Base-by-base conservation (phyloP, 2,113 vertebrate genomes). In the Pygoscelis antarcticus region DNA sequence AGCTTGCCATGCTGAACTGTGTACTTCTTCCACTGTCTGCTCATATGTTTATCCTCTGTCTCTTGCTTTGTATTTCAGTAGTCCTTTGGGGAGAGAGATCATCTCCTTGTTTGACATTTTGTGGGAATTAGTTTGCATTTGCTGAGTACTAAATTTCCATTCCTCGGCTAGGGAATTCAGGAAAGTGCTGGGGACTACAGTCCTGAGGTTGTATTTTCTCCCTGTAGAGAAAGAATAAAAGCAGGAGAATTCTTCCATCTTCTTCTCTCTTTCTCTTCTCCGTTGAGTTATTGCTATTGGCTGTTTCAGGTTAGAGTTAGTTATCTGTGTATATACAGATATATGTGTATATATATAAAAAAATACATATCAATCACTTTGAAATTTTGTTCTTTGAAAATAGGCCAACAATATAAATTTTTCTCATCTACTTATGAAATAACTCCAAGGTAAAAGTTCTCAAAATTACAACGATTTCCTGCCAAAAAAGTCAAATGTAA, bases 1-100 rank as follows among this genome's bases (percentile, higher is more conserved):
- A 2, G 36, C n/a, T 15, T 19, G 26, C 29, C 18, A 0, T 7
- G 47, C 49, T 16, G 51, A 65, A 7, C 34, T 3, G 7, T 2
- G 7, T 7, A 1, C 14, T 17, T 13, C 21, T 27, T 8, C 25
- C 16, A 3, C 51, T 10, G 9, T 1, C 61, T 84, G 21, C 68
- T 69, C 19, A 0, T 7, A 2, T 16, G 21, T 22, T 69, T 51
- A 34, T 51, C 75, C 42, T 26, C 36, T 29, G 47, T 11, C 68
- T 85, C 74, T 9, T 22, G 75, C 30, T 69, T 64, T 22, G 4
- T 26, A 15, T 64, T 69, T 36, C 87, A n/a, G 62, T 3, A n/a
- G 68, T 46, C 62, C 69, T 75, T 2, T 22, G 75, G 75, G 87
- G 75, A 75, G 42, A 29, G 55, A 69, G 55, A 93, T 76, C 55